A percentile compares a stretch with the other conserved stretches of the same genome.
These are phyloP conservation scores for Amiota mariae DNA, from an alignment of 2,888 invertebrate genomes.

Conservation along the genomic window DNA sequence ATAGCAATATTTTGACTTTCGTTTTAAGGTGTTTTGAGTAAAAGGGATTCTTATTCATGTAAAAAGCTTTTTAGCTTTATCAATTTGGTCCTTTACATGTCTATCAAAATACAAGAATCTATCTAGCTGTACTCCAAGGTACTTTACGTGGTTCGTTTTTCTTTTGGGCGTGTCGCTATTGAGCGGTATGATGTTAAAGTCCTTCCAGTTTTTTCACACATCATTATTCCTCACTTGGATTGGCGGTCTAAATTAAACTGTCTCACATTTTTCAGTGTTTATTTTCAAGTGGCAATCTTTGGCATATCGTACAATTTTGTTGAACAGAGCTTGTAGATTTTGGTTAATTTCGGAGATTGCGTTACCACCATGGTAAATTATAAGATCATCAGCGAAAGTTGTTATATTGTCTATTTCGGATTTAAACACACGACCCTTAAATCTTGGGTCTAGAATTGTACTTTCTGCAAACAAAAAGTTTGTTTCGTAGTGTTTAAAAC, in stretches of 20 bases:
- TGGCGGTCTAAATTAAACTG: slow-evolving; percentile 29
- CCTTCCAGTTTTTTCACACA: slow-evolving; percentile 28
- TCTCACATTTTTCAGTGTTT: slow-evolving; percentile 22
- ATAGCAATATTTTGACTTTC: no score
- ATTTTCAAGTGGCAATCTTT: slow-evolving; percentile 29
- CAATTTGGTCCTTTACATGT: background rate
- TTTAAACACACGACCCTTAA: no score
- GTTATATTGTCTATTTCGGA: slow-evolving; percentile 25
- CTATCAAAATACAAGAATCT: slow-evolving; percentile 2
- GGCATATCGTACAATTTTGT: slow-evolving; percentile 23
- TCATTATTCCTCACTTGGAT: slow-evolving; percentile 27
- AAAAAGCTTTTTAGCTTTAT: slow-evolving; percentile 15
- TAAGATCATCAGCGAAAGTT: slow-evolving; percentile 30
- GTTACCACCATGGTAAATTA: slow-evolving; percentile 20
- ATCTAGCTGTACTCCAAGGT: slow-evolving; percentile 23
- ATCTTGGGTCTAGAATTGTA: no score
- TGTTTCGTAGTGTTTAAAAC: no score
- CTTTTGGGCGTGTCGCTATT: background rate
- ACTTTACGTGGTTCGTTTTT: slow-evolving; percentile 5
- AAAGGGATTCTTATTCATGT: no score
- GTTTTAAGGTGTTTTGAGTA: no score
- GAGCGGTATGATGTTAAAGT: slow-evolving; percentile 16
- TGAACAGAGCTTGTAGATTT: slow-evolving; percentile 16
- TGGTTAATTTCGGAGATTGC: slow-evolving; percentile 24
- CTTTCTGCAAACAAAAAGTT: no score